Base-by-base conservation (phyloP, 92 coral and sea anemone genomes). In the Phenganax stokvisi region DNA sequence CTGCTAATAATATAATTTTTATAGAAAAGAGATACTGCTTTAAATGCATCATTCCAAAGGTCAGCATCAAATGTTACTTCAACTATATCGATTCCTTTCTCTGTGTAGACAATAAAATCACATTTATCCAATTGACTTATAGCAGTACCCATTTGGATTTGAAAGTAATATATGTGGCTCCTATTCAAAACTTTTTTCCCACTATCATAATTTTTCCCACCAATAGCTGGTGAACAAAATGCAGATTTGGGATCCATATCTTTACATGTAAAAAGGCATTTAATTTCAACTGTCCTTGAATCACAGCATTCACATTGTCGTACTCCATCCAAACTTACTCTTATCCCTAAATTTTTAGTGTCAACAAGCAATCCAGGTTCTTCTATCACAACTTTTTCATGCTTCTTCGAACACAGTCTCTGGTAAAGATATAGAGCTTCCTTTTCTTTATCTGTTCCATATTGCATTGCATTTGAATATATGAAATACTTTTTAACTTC, bases 371-470 rank as follows among this genome's bases (percentile, higher is more conserved):
- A 54, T 20, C 84, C 87, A 31, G 84, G 87, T 62, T 78, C 87
- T 77, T 84, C 84, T 12, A 84, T 30, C 44, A 28, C 30, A 68
- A 84, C 62, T 51, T 57, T 64, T 70, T 61, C 54, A 20, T 67
- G 87, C 25, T 84, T 72, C 56, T 54, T 77, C 73, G 69, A 75
- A 52, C 57, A 47, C 51, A 85, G 9, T 65, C 77, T 86, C 12
- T 70, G 66, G 68, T 87, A 83, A 37, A 56, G 72, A 3, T 51
- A 74, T 61, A 76, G 72, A 4, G 87, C 89, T 57, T 86, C 84
- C 0, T 72, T 47, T 82, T 87, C 87, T 44, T 87, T 83, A 47
- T 87, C 89, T 61, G 62, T 53, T 30, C 85, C 89, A 77, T 87
- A 83, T 30, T 83, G 65, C 17, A 80, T 80, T 51, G 76, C 60